Base-by-base conservation (phyloP, 2,888 invertebrate genomes). In the Ennomos erosarius region DNA sequence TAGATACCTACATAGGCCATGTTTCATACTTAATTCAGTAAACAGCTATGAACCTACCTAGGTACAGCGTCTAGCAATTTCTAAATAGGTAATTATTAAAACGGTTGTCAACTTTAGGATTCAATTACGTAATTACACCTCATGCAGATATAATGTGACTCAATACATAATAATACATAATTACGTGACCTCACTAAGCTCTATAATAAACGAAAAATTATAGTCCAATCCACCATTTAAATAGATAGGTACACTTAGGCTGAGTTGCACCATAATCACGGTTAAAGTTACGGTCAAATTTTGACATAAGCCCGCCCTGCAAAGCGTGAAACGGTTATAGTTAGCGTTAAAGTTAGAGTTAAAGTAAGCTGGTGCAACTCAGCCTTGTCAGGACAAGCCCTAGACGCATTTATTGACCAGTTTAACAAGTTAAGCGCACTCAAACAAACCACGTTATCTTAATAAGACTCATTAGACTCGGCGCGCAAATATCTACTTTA, bases 391-490 rank as follows among this genome's bases (percentile, higher is more conserved):
- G 75, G 81, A 78, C 81, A 68, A 73, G 78, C 72, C 78, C 82
- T 81, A 82, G 83, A 85, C 81, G 74, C 81, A 78, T 82, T 82
- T 79, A 83, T 77, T 81, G 82, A 77, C 81, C 79, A 73, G 84
- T 82, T 79, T 69, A 81, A 79, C 85, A 74, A 81, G 85, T 85
- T 84, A 74, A 73, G 71, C 65, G 67, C 69, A 77, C 69, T 78
- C 64, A 71, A 74, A 79, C 75, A 75, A 69, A 77, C 70, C 74
- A 70, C 75, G 81, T 83, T 87, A 87, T 87, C 88, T 87, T 87
- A 87, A 88, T 88, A 85, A 76, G 82, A 75, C 85, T 88, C 87
- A 89, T 89, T 89, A 88, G 79, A 79, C 78, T 76, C 70, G 70
- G 75, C 76, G 78, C 75, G 77, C 83, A 83, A 86, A 86, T 86